phyloP scores from a whole-genome alignment of 1,140 invertebrate genomes.

The Cydia fagiglandana region DNA sequence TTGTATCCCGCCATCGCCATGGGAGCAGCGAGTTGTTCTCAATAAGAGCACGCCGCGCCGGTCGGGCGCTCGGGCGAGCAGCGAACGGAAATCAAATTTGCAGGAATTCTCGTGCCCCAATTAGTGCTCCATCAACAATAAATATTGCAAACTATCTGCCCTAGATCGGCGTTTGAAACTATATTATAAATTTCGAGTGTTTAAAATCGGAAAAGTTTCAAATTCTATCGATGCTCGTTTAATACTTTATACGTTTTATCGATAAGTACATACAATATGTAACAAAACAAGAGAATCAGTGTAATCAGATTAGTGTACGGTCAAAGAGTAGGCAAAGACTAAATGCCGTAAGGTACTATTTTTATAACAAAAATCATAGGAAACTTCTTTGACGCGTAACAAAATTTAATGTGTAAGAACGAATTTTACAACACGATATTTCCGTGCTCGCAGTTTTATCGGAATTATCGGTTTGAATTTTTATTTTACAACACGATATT shows the following conservation, averaged over 20 bases:
- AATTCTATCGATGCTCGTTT: neutral
- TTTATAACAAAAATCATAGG: no score
- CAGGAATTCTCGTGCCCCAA: conserved; percentile 30
- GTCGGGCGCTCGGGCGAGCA: neutral
- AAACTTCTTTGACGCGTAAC: no score
- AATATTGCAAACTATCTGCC: conserved; percentile 28
- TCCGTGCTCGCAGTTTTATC: no score
- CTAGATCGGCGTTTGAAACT: neutral
- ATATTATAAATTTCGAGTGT: neutral
- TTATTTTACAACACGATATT: no score
- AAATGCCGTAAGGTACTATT: no score
- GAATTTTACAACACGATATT: no score
- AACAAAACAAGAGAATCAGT: no score
- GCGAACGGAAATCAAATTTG: conserved; percentile 31
- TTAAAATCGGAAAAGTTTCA: neutral
- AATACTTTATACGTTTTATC: neutral
- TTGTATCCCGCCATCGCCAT: neutral
- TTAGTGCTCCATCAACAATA: conserved; percentile 26
- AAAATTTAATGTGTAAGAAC: no score
- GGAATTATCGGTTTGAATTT: no score
- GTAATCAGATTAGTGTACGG: no score
- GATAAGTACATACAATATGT: no score
- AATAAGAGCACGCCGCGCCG: neutral
- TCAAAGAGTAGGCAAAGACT: no score
- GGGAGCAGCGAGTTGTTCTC: neutral